Evolutionary conservation across 2,113 vertebrate species (phyloP), one percentile per base, ranked within the genome.

Genomic region (Sapajus apella): DNA sequence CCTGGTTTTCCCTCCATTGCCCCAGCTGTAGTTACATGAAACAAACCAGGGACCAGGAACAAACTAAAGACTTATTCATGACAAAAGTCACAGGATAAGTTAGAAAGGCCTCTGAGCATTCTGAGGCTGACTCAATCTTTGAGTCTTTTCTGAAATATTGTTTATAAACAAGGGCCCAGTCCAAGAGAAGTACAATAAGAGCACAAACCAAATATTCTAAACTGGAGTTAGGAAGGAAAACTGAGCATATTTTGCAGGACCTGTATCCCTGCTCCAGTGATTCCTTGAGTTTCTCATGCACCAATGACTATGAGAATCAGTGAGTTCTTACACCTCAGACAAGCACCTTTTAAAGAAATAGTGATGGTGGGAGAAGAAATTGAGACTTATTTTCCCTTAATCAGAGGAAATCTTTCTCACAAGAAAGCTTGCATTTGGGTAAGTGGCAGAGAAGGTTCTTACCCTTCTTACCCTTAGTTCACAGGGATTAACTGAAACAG

Each of bases 371-470:
- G 47, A 92, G 13, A 43, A 96, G 23, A 9, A 93, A 66, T 14
- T 23, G 91, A 82, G 43, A 64, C 16, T 75, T 88, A 86, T 77
- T 43, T 94, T 68, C 25, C 45, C 52, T 85, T 90, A 66, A 89
- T 79, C 47, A 87, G 66, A 79, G 83, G 47, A 90, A 94, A 92
- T 3, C 27, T 86, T 96, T 92, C 8, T 93, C 47, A 30, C 11
- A 91, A 91, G 87, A 88, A 94, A 93, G 93, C 68, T n/a, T 97
- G 64, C 50, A 64, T 47, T 90, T 85, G n/a, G 47, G 21, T 91
- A 95, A 82, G 52, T 61, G 64, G 45, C 56, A 88, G 83, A 95
- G 90, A 95, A 85, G 55, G 16, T 40, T 52, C 14, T 52, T 92
- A 50, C 21, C 9, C 58, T 64, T 30, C 58, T 25, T 64, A 73